These are phyloP conservation scores for Laothoe populi DNA, from an alignment of 2,888 invertebrate genomes.

Conservation along the genomic window DNA sequence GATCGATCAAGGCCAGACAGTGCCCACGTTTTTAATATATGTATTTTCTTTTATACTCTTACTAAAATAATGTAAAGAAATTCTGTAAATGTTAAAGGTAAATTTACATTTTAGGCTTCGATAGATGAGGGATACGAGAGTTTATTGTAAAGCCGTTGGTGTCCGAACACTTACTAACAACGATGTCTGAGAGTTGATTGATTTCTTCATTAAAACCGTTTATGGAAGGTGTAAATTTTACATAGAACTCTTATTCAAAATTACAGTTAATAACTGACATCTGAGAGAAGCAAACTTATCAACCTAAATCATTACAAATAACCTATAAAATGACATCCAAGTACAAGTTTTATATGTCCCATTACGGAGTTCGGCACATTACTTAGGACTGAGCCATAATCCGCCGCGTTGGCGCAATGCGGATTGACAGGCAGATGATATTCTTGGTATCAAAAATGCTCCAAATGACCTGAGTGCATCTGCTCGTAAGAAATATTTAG, in stretches of 20 bases:
- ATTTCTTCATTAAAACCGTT: neutral
- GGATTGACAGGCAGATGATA: neutral
- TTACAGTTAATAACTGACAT: neutral
- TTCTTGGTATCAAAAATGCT: neutral
- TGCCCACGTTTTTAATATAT: constrained; percentile 33
- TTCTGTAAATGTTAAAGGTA: constrained; percentile 28
- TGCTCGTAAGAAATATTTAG: neutral
- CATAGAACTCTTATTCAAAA: neutral
- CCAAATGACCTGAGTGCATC: neutral
- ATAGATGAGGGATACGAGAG: neutral
- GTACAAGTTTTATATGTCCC: neutral
- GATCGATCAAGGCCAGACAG: constrained; percentile 78
- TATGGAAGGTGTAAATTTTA: neutral
- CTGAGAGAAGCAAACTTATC: neutral
- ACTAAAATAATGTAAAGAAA: constrained; percentile 40
- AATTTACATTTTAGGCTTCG: neutral
- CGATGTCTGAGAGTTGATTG: too few relatives aligned
- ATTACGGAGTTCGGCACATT: neutral
- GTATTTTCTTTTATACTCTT: constrained; percentile 22
- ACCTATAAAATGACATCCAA: neutral
- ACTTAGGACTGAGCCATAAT: neutral
- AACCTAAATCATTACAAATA: neutral
- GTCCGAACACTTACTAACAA: too few relatives aligned
- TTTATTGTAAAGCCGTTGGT: neutral
- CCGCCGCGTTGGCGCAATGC: constrained; percentile 8